Conservation (phyloP, 2,888 invertebrate genomes). For the Isotomurus palustris region DNA sequence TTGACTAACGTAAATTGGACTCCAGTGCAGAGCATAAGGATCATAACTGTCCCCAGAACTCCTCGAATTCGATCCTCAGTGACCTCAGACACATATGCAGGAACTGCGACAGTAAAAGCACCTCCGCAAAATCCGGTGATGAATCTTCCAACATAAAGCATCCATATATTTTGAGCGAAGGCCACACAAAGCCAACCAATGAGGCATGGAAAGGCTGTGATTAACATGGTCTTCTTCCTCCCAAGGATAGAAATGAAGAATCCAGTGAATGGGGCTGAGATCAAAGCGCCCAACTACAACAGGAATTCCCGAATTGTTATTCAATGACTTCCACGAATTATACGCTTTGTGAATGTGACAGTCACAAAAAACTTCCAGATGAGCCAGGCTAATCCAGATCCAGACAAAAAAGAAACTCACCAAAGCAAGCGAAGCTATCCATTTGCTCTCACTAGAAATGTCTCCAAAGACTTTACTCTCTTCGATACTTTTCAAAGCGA, state of each 20-base stretch:
- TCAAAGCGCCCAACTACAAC: slow-evolving; percentile 46
- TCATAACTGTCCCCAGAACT: slow-evolving; percentile 32
- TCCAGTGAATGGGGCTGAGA: slow-evolving; percentile 32
- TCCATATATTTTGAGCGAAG: slow-evolving; percentile 25
- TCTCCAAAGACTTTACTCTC: slow-evolving; percentile 18
- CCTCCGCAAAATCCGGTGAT: slow-evolving; percentile 40
- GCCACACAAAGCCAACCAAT: slow-evolving; percentile 34
- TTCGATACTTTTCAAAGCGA: slow-evolving; percentile 12
- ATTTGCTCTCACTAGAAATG: slow-evolving; percentile 55
- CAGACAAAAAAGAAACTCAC: slow-evolving; percentile 12
- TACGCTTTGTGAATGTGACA: no score
- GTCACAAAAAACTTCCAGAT: no score
- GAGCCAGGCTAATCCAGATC: background rate
- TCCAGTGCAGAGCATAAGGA: slow-evolving; percentile 33
- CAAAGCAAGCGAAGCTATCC: slow-evolving; percentile 55
- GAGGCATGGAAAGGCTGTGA: slow-evolving; percentile 30
- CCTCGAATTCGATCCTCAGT: slow-evolving; percentile 35
- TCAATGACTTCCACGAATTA: no score
- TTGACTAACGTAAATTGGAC: slow-evolving; percentile 34
- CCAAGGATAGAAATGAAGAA: slow-evolving; percentile 23
- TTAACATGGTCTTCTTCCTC: slow-evolving; percentile 30
- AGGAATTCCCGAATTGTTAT: background rate
- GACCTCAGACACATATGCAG: slow-evolving; percentile 34
- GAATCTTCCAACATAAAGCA: slow-evolving; percentile 33
- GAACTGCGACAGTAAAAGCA: slow-evolving; percentile 29